These are phyloP conservation scores for Agrenia bidenticulata DNA, from an alignment of 2,888 invertebrate genomes.

Conservation along the genomic window DNA sequence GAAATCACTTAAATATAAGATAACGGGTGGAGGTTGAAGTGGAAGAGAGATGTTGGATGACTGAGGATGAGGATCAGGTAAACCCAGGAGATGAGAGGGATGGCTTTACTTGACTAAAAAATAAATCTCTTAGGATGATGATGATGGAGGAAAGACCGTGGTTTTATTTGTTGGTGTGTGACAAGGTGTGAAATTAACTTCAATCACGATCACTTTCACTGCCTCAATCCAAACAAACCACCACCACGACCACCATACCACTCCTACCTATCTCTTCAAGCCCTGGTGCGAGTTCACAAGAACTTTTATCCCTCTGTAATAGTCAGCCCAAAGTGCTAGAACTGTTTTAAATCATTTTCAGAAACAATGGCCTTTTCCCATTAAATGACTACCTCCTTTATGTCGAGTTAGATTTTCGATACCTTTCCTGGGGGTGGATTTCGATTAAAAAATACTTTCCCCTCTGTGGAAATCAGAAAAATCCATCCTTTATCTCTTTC, in stretches of 20 bases:
- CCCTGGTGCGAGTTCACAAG: not conserved
- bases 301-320: not conserved
- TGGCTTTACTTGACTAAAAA: slow-evolving; percentile 3
- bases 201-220: slow-evolving; percentile 29
- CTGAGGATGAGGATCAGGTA: slow-evolving; percentile 32
- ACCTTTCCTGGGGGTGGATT: too few relatives aligned
- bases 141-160: slow-evolving; percentile 8
- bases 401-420: too few relatives aligned
- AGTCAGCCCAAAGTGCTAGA: too few relatives aligned
- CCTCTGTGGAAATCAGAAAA: too few relatives aligned
- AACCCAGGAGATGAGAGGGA: slow-evolving; percentile 34
- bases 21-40: not conserved
- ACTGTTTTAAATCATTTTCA: too few relatives aligned
- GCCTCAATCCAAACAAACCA: not conserved
- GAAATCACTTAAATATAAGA: slow-evolving; percentile 3
- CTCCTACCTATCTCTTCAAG: not conserved
- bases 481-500: too few relatives aligned
- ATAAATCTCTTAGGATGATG: slow-evolving; percentile 6
- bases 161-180: slow-evolving; percentile 52
- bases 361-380: too few relatives aligned
- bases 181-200: slow-evolving; percentile 53
- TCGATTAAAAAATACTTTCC: too few relatives aligned
- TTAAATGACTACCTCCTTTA: too few relatives aligned
- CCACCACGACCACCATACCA: not conserved
- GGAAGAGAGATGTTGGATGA: not conserved